phyloP scores from a whole-genome alignment of 2,797 vertebrate species.

The Acrocephalus scirpaceus region DNA sequence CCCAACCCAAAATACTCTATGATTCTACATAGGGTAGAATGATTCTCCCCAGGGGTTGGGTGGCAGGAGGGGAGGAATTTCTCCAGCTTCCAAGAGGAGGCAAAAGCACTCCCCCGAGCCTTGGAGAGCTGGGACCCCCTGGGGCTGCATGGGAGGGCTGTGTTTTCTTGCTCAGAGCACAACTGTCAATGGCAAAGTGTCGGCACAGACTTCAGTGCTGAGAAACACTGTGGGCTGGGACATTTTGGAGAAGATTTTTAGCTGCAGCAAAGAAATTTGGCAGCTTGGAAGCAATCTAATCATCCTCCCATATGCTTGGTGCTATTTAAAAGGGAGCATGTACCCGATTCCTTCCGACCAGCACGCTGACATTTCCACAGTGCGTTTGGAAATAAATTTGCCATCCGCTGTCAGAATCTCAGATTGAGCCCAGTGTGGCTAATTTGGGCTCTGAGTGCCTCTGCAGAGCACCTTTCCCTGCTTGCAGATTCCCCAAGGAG shows the following conservation, averaged over 20 bases:
- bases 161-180: slow-evolving; percentile 42
- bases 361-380: slow-evolving; percentile 78
- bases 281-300: slow-evolving; percentile 75
- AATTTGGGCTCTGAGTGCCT: slow-evolving; percentile 7
- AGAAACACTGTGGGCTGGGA: slow-evolving; percentile 62
- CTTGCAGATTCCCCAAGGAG: not conserved
- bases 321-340: slow-evolving; percentile 80
- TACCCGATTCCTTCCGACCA: slow-evolving; percentile 73
- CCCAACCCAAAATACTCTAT: not conserved
- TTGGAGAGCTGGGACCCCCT: not conserved
- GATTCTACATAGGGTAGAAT: not conserved
- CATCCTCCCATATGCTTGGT: slow-evolving; percentile 82
- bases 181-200: slow-evolving; percentile 47
- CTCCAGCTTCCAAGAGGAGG: not conserved
- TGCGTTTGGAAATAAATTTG: slow-evolving; percentile 78
- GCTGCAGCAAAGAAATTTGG: slow-evolving; percentile 73
- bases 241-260: slow-evolving; percentile 72
- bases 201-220: slow-evolving; percentile 13
- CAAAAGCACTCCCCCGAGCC: not conserved
- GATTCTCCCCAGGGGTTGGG: not conserved
- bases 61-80: not conserved
- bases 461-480: slow-evolving; percentile 18
- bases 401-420: slow-evolving; percentile 70
- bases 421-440: slow-evolving; percentile 27
- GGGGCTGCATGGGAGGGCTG: not conserved